phyloP scores from a whole-genome alignment of 1,140 invertebrate species.

The Drosophila nasuta region DNA sequence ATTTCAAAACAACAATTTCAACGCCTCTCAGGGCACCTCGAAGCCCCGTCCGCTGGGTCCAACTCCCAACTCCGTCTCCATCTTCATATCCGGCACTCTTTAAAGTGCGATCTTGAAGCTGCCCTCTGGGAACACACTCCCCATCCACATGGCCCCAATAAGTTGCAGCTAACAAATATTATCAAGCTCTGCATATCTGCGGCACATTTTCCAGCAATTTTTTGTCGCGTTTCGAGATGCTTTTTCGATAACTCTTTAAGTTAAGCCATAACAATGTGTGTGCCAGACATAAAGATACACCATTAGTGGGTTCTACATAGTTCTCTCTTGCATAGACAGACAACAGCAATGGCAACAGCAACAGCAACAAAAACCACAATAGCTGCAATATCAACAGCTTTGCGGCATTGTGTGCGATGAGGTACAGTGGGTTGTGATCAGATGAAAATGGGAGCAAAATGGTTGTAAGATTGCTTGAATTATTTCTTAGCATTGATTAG shows the following conservation, averaged over 20 bases:
- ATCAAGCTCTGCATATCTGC: conserved; percentile 35
- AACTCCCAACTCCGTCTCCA: conserved; percentile 15
- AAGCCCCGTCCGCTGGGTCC: not conserved
- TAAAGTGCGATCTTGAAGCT: conserved; percentile 31
- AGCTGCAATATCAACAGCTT: conserved; percentile 19
- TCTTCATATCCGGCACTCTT: not conserved
- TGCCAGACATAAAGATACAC: conserved; percentile 53
- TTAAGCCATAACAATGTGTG: conserved; percentile 65
- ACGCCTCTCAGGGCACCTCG: conserved; percentile 1
- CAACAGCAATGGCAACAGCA: conserved; percentile 5
- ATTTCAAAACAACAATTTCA: conserved; percentile 42
- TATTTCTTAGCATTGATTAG: no score
- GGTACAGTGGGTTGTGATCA: conserved; percentile 17
- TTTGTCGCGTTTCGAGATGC: conserved; percentile 32
- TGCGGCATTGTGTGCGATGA: conserved; percentile 26
- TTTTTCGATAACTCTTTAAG: conserved; percentile 65
- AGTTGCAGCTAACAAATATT: conserved; percentile 23
- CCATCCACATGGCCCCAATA: conserved; percentile 1
- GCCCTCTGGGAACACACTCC: conserved; percentile 10
- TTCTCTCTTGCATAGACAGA: conserved; percentile 13
- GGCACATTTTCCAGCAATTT: conserved; percentile 18
- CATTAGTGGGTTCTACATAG: conserved; percentile 48
- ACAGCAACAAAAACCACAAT: not conserved
- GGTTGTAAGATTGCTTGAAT: no score
- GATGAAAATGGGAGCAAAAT: no score